Evolutionary conservation across 2,888 invertebrate species (phyloP), one percentile per base, ranked within the genome.

Genomic region (Octodonta nipae): DNA sequence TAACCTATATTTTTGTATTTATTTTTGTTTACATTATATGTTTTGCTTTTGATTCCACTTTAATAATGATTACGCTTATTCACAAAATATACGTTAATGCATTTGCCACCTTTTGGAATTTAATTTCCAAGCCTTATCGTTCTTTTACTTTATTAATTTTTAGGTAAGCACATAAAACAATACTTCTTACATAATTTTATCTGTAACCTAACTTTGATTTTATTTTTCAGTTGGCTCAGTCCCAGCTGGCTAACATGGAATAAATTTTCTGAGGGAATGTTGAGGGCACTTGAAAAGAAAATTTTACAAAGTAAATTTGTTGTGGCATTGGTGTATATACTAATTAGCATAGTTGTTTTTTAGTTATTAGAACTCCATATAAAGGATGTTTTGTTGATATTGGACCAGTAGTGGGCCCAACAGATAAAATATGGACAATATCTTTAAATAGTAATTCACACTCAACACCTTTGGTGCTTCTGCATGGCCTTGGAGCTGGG

Each of bases 401-500:
- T 36, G 75, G 74, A 0, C 68, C 71, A 4, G 64, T 67, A 3
- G 70, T 73, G 35, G 73, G 75, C 7, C 64, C 66, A 26, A 60
- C 70, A 1, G 73, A 76, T 48, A 72, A 75, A 60, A 68, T 78
- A 52, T 77, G 78, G 76, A 77, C 78, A 4, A 56, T 77, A 13
- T 68, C 70, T 11, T 57, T 76, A 41, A 75, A 77, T 49, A 65
- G 67, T 39, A 68, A 71, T 37, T 70, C 70, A 22, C 60, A 63
- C 31, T 77, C 78, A 51, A 78, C 78, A 1, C 95, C 96, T 0
- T 61, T 96, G 17, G 85, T 96, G 15, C 60, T 98, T 51, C 63
- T 96, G 10, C 96, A 96, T 58, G 96, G 96, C 0, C 73, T 96
- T 55, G 95, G 86, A 6, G 82, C 92, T 0, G 96, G 95, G 1